phyloP scores from a whole-genome alignment of 2,888 invertebrate genomes.

The Melikaiella ostensackeni region DNA sequence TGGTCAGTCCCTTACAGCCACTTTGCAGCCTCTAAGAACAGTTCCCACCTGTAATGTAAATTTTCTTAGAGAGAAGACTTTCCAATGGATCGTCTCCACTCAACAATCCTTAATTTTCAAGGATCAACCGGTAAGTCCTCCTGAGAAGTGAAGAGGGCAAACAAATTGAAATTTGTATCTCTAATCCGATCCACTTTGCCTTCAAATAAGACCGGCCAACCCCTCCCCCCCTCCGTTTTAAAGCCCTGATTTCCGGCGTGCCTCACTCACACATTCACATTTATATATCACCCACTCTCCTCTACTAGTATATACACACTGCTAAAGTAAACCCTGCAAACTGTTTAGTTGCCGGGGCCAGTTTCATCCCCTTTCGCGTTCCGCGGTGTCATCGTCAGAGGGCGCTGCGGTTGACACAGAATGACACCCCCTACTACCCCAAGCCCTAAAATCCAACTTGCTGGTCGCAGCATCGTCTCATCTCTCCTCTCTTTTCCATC shows the following conservation, averaged over 20 bases:
- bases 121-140: background rate
- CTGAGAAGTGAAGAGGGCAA: conserved; percentile 50
- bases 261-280: background rate
- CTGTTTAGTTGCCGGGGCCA: conserved; percentile 63
- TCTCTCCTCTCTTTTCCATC: conserved; percentile 43
- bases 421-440: conserved; percentile 68
- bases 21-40: background rate
- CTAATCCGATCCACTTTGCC: conserved; percentile 70
- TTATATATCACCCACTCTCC: background rate
- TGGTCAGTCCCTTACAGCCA: no score
- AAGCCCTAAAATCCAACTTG: conserved; percentile 42
- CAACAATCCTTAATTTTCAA: background rate
- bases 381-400: conserved; percentile 76
- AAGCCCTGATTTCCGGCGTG: conserved; percentile 49
- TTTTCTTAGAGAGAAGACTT: background rate
- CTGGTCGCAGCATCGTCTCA: conserved; percentile 40
- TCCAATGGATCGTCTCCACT: background rate
- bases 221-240: conserved; percentile 60
- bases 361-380: conserved; percentile 75
- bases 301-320: conserved; percentile 47
- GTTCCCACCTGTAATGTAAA: background rate
- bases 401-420: conserved; percentile 76
- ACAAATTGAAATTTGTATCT: conserved; percentile 69
- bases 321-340: conserved; percentile 64
- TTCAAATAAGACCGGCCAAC: conserved; percentile 68